Conservation (phyloP, 1,140 invertebrate species). For the Drosophila nannoptera region DNA sequence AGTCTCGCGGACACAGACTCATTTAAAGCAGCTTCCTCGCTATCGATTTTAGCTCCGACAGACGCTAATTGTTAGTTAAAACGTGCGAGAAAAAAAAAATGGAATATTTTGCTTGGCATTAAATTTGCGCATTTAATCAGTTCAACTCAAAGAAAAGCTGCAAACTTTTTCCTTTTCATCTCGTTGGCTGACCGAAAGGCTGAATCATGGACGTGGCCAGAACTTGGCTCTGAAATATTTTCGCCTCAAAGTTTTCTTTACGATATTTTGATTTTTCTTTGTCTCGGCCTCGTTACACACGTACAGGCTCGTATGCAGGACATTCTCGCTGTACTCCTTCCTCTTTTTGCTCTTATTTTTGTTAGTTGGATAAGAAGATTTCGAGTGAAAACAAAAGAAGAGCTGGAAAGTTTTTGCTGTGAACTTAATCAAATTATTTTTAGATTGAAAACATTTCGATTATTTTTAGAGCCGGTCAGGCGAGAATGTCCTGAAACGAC, state of each 20-base stretch:
- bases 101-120: slow-evolving; percentile 23
- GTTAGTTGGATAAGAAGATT: slow-evolving; percentile 16
- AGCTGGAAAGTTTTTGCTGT: slow-evolving; percentile 14
- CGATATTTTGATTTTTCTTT: slow-evolving; percentile 43
- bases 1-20: slow-evolving; percentile 2
- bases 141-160: slow-evolving; percentile 10
- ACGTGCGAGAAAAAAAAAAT: not conserved
- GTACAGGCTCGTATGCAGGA: slow-evolving; percentile 1
- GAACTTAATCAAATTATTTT: slow-evolving; percentile 6
- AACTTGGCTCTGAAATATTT: slow-evolving; percentile 11
- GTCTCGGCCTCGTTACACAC: slow-evolving; percentile 19
- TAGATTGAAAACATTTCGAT: not conserved
- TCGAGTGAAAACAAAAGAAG: slow-evolving; percentile 23
- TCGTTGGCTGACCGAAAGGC: not conserved
- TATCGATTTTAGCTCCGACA: slow-evolving; percentile 44
- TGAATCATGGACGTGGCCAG: slow-evolving; percentile 3
- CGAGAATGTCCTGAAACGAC: not conserved
- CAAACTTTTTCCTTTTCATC: slow-evolving; percentile 41
- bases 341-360: slow-evolving; percentile 20
- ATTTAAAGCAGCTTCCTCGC: slow-evolving; percentile 49
- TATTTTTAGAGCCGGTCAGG: not conserved
- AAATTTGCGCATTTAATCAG: slow-evolving; percentile 47
- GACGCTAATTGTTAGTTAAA: slow-evolving; percentile 31
- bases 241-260: slow-evolving; percentile 27
- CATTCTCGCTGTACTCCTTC: not conserved